Base-by-base conservation (phyloP, 2,888 invertebrate genomes). In the Athrips mouffetella region DNA sequence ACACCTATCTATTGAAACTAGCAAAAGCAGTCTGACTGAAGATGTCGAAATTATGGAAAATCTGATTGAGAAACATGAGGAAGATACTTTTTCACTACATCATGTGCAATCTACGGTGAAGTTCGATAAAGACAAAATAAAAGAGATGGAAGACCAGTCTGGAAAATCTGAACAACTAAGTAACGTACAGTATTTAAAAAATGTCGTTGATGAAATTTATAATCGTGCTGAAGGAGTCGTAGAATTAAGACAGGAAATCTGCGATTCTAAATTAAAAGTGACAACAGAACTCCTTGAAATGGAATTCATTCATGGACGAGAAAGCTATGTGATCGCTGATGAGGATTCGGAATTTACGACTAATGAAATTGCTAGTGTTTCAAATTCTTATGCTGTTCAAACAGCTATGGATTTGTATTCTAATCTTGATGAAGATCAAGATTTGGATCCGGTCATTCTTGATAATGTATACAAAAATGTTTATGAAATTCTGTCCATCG, bases 391-490 rank as follows among this genome's bases (percentile, higher is more conserved):
- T 18, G 15, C n/a, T 0, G 45, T 62, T 0, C 57, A 61, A 18
- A 61, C 63, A 23, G 63, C 62, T 10, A 51, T 66, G 5, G 52
- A 61, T n/a, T 31, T 61, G 1, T 59, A 62, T 18, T 46, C 55
- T 20, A 54, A 46, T 11, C 31, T 20, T 11, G 40, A 31, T 48
- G 59, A 30, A 53, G 54, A 47, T 3, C 31, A 50, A n/a, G 50
- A 52, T 10, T 50, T 57, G 13, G 49, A 50, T 8, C 47, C 42
- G 0, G 27, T 37, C 27, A 51, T 58, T 11, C 46, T 58, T 8
- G 53, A 62, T 16, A 46, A 39, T 40, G 54, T 62, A 4, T 54
- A 50, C 16, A 48, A 57, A 5, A 45, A 48, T 20, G 49, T 58
- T 2, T 53, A 56, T 18, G 56, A 60, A 47, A 55, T 61, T 15